Percentiles rank a stretch among this genome's conserved stretches.
These are phyloP conservation scores for Pegoplata infirma DNA, from an alignment of 2,888 invertebrate species.

Conservation along the genomic window DNA sequence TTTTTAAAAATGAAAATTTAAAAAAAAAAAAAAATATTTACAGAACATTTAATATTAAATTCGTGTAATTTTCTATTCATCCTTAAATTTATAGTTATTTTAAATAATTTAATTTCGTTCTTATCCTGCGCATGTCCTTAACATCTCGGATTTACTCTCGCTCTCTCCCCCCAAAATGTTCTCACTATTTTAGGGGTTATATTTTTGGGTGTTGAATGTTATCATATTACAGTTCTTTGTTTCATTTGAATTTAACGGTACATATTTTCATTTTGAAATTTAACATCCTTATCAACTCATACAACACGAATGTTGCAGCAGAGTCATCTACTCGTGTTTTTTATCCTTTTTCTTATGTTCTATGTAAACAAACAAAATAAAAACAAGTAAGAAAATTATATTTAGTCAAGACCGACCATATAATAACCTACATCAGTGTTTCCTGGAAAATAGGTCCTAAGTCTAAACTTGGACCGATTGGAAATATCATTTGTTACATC, in stretches of 20 bases:
- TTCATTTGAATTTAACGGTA: slow-evolving; percentile 51
- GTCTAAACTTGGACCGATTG: no score
- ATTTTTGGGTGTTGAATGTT: background rate
- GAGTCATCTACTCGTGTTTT: no score
- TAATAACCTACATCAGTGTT: no score
- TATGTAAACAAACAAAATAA: no score
- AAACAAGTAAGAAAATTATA: no score
- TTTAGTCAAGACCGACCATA: no score
- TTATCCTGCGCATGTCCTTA: background rate
- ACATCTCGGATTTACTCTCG: background rate
- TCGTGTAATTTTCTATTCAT: background rate
- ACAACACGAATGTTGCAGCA: slow-evolving; percentile 15
- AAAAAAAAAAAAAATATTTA: background rate
- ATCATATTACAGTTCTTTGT: slow-evolving; percentile 2
- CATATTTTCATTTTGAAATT: slow-evolving; percentile 23
- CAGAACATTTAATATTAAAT: no score
- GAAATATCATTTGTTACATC: no score
- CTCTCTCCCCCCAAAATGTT: background rate
- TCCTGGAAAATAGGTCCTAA: no score
- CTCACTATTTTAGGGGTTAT: slow-evolving; percentile 18
- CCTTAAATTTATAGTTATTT: background rate
- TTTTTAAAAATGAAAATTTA: background rate
- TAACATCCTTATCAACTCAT: slow-evolving; percentile 26
- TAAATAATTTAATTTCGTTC: background rate
- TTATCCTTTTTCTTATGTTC: no score